phyloP scores from a whole-genome alignment of 2,113 vertebrate genomes.

The Epinephelus moara region DNA sequence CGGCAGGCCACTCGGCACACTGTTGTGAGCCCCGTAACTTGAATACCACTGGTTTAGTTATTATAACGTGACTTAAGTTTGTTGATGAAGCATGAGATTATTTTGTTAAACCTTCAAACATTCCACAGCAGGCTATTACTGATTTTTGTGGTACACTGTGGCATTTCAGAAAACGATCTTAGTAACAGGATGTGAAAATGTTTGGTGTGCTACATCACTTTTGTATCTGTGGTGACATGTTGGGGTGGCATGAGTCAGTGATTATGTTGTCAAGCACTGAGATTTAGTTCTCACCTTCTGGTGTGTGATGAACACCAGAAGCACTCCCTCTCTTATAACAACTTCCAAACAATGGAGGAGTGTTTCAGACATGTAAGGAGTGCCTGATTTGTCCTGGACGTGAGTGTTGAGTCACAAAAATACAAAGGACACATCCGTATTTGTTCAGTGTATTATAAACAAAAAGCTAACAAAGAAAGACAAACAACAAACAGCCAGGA shows the following conservation, averaged over 20 bases:
- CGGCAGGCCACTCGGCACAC: too few species aligned
- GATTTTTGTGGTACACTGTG: too few species aligned
- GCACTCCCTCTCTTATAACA: slow-evolving; percentile 29
- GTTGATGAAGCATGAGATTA: too few species aligned
- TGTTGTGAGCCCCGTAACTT: too few species aligned
- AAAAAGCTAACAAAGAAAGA: slow-evolving; percentile 13
- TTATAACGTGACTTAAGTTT: background rate
- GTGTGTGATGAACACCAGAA: slow-evolving; percentile 43
- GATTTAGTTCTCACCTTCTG: slow-evolving; percentile 55
- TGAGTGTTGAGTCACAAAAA: slow-evolving; percentile 7
- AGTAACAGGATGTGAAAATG: background rate
- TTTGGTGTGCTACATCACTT: slow-evolving; percentile 13
- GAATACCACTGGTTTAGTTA: too few species aligned
- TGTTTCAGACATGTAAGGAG: background rate
- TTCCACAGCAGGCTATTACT: background rate
- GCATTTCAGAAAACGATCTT: background rate
- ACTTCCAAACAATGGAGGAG: slow-evolving; percentile 27
- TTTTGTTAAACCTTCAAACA: background rate
- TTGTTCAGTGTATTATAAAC: background rate
- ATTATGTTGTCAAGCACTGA: slow-evolving; percentile 41
- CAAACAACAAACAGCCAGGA: background rate
- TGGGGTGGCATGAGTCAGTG: slow-evolving; percentile 20
- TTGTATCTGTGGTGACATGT: slow-evolving; percentile 5
- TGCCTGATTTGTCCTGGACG: background rate
- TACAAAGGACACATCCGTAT: background rate